These are phyloP conservation scores for Tachuris rubrigastra DNA, from an alignment of 2,113 vertebrate species.

Conservation along the genomic window DNA sequence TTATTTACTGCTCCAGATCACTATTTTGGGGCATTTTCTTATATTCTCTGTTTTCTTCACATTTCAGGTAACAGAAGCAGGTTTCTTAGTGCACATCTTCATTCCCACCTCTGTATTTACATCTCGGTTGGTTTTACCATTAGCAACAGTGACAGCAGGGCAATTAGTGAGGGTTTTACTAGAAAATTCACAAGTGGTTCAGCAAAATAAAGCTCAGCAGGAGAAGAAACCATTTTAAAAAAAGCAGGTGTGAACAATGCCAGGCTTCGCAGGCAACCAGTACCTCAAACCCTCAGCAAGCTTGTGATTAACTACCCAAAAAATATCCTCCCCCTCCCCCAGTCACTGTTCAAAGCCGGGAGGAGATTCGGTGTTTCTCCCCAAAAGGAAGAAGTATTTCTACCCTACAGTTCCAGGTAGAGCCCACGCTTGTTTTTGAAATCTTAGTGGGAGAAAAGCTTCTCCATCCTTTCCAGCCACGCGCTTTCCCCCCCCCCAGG, in stretches of 20 bases:
- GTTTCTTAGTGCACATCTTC: accelerated
- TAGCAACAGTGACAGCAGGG: background rate
- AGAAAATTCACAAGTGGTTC: background rate
- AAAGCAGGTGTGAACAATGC: background rate
- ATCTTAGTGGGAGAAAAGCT: background rate
- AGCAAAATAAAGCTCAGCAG: background rate
- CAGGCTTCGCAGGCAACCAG: background rate
- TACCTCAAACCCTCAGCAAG: background rate
- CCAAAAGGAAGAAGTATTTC: background rate
- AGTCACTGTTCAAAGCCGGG: background rate
- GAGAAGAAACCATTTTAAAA: background rate
- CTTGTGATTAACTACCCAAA: background rate
- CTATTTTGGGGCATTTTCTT: accelerated
- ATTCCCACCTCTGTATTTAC: accelerated
- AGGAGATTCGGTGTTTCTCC: background rate
- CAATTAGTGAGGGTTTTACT: background rate
- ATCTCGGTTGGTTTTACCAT: background rate
- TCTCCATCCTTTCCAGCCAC: too few species aligned
- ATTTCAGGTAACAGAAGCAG: background rate
- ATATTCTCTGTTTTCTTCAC: background rate
- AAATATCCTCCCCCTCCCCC: accelerated
- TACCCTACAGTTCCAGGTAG: background rate
- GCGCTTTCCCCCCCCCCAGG: background rate
- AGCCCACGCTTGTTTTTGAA: background rate
- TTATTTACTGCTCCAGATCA: background rate